phyloP scores from a whole-genome alignment of 1,140 invertebrate species.

The Araneus ventricosus region DNA sequence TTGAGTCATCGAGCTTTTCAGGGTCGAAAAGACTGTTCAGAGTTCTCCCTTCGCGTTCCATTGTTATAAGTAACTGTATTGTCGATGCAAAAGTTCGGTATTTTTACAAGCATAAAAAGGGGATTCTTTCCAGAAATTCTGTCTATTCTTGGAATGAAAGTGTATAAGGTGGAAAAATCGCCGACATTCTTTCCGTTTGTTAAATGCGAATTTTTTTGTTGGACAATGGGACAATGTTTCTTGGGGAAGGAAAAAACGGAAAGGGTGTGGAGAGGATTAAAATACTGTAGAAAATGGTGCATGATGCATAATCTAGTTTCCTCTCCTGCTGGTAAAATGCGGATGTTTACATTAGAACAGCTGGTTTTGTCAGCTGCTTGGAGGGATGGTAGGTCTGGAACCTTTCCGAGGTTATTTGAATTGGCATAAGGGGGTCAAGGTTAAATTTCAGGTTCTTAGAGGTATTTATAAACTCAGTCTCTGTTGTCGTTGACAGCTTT shows the following conservation, averaged over 20 bases:
- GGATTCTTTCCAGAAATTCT: not conserved
- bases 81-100: not conserved
- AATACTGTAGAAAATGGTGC: not conserved
- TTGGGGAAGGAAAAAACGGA: not conserved
- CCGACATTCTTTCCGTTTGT: not conserved
- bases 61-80: not conserved
- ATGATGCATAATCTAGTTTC: not conserved
- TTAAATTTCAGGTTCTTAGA: not conserved
- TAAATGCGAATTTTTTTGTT: not conserved
- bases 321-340: not conserved
- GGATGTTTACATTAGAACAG: not conserved
- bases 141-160: not conserved
- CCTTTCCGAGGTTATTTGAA: not conserved
- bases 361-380: not conserved
- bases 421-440: not conserved
- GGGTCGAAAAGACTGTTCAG: constrained; percentile 33
- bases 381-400: not conserved
- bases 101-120: not conserved
- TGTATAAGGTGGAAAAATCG: not conserved
- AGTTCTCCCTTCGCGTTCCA: not conserved
- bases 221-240: not conserved
- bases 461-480: too few species aligned
- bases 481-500: too few species aligned
- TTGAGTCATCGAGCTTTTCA: constrained; percentile 64
- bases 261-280: not conserved